Conservation (phyloP, 2,113 vertebrate genomes). For the Alces alces region DNA sequence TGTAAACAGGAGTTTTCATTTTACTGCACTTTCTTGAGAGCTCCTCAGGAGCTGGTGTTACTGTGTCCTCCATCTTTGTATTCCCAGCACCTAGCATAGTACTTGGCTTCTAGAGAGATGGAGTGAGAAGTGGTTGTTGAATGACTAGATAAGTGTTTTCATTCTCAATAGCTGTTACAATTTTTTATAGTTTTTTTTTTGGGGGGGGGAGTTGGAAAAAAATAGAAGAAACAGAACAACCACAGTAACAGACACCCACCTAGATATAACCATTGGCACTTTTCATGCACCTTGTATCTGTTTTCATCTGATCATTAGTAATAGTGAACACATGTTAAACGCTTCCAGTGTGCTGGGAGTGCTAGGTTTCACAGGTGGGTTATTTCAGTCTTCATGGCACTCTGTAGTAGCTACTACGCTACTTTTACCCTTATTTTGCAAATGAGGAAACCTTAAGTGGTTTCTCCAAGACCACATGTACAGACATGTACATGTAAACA, state of each 20-base stretch:
- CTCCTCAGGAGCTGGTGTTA: background rate
- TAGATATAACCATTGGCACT: background rate
- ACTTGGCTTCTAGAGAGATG: background rate
- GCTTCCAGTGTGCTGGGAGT: background rate
- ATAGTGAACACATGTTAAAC: background rate
- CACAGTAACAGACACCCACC: background rate
- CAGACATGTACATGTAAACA: background rate
- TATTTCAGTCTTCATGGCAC: background rate
- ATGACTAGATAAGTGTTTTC: background rate
- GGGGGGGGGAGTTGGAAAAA: background rate
- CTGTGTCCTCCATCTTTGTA: background rate
- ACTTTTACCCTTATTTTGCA: background rate
- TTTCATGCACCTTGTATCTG: background rate
- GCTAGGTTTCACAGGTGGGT: background rate
- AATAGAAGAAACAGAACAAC: background rate
- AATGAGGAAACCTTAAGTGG: background rate
- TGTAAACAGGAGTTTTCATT: background rate
- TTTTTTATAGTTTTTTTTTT: background rate
- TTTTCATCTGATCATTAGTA: background rate
- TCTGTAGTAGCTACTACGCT: background rate
- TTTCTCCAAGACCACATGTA: background rate
- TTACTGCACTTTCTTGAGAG: background rate
- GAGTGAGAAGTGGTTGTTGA: background rate
- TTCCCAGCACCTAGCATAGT: too few relatives aligned
- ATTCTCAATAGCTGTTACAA: background rate